Evolutionary conservation across 2,888 invertebrate genomes (phyloP), one percentile per base, ranked within the genome.

Genomic region (Ochropleura leucogaster): DNA sequence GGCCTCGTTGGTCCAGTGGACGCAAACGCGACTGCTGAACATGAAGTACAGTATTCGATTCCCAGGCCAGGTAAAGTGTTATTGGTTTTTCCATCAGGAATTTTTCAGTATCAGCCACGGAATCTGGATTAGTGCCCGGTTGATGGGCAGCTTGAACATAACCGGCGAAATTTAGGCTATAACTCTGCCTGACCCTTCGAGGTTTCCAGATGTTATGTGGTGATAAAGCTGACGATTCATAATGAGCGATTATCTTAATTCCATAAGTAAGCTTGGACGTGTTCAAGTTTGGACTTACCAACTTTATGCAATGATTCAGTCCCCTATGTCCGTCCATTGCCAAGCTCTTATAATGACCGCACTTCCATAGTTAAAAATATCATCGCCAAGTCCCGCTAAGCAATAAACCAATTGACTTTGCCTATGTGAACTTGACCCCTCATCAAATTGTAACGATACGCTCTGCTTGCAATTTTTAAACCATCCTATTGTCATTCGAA

Each of bases 381-480:
- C 83, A 83, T 76, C 62, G 77, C 81, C 63, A 79, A 84, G 83
- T 81, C 88, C 87, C 85, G 86, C 91, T 85, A 85, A 91, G 89
- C 90, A 81, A 83, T 88, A 91, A 92, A 92, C 87, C 91, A 92
- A 93, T 94, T 92, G 92, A 90, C 88, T 90, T 89, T 73, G 76
- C 59, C 88, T 85, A 85, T 86, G 87, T 89, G 92, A 95, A 94
- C 93, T 95, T 95, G 95, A 95, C 94, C 95, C 89, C 89, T 91
- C 87, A 88, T 91, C 90, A 90, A 91, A 90, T 89, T 87, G 88
- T 83, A 80, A 88, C 88, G 87, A 88, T 87, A 89, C 89, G 85
- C 86, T 89, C 85, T 87, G 88, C 89, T 89, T 87, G 88, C 85
- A 88, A 83, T 86, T 87, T 87, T 88, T 78, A 74, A 79, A 68